Evolutionary conservation across 1,140 invertebrate genomes (phyloP).

Genomic region (Argopecten irradians): DNA sequence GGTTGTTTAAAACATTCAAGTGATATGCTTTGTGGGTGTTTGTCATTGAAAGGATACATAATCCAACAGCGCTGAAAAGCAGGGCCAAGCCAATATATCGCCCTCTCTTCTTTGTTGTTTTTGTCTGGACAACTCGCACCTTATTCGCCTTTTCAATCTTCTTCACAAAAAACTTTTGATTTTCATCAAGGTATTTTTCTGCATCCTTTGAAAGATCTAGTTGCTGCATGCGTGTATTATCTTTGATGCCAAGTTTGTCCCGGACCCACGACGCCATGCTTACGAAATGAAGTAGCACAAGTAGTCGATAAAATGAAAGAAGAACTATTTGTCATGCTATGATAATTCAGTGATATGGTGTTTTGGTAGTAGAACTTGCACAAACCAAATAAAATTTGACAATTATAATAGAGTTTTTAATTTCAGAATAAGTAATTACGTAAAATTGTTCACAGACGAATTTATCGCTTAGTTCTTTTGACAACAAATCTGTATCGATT

Average conservation of each 20-base stretch:
- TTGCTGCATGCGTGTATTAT: background rate
- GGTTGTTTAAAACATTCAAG: no score
- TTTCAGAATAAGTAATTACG: no score
- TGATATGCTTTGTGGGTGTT: no score
- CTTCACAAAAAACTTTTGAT: conserved; percentile 4
- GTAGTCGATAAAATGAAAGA: background rate
- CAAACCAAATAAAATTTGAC: no score
- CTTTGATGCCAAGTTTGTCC: background rate
- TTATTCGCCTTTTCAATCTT: background rate
- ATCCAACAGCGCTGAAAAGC: background rate
- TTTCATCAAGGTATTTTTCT: background rate
- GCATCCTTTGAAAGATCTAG: background rate
- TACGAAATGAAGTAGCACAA: background rate
- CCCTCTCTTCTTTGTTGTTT: background rate
- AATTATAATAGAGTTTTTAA: no score
- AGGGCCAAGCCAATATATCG: background rate
- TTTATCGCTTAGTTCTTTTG: background rate
- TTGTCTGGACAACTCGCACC: background rate
- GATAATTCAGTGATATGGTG: no score
- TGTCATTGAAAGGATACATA: conserved; percentile 18
- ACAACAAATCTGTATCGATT: background rate
- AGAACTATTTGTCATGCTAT: background rate
- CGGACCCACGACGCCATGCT: background rate
- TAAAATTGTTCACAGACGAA: background rate
- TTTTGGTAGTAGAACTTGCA: no score